Conservation (phyloP, 2,888 invertebrate genomes). For the Macrosoma leucophasiata region DNA sequence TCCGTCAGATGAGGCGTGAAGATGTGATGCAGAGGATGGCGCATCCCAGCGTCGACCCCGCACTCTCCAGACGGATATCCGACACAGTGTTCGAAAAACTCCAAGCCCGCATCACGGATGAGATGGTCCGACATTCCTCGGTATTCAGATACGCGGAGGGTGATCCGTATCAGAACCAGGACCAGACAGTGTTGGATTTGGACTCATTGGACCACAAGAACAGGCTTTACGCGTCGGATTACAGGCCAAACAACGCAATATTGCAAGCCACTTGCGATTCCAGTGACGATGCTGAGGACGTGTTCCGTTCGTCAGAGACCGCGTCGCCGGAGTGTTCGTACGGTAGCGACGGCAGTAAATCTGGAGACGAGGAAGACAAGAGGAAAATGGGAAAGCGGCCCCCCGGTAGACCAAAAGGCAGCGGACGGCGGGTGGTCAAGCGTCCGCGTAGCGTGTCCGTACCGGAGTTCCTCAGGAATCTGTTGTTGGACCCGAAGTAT, state of each 20-base stretch:
- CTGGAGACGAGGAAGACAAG: conserved; percentile 66
- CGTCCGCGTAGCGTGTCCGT: conserved; percentile 73
- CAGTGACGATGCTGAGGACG: conserved; percentile 62
- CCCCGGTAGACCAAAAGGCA: conserved; percentile 73
- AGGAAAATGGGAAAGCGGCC: conserved; percentile 64
- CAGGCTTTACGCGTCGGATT: conserved; percentile 47
- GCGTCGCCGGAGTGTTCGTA: conserved; percentile 59
- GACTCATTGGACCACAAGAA: conserved; percentile 54
- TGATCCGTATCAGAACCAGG: conserved; percentile 46
- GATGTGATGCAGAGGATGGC: conserved; percentile 53
- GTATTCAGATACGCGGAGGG: conserved; percentile 54
- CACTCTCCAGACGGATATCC: conserved; percentile 44
- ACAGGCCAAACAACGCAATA: conserved; percentile 49
- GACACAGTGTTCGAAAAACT: conserved; percentile 55
- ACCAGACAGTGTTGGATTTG: conserved; percentile 56
- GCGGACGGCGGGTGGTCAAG: conserved; percentile 61
- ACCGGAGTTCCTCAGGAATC: conserved; percentile 91
- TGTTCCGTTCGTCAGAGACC: conserved; percentile 50
- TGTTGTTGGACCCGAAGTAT: conserved; percentile 83
- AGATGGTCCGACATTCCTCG: conserved; percentile 44
- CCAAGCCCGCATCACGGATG: conserved; percentile 50
- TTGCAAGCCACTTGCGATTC: conserved; percentile 47
- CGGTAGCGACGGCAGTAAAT: conserved; percentile 62
- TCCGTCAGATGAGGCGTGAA: conserved; percentile 52
- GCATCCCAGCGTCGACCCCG: conserved; percentile 47